These are phyloP conservation scores for Patella depressa DNA, from an alignment of 2,888 invertebrate genomes.

Conservation along the genomic window DNA sequence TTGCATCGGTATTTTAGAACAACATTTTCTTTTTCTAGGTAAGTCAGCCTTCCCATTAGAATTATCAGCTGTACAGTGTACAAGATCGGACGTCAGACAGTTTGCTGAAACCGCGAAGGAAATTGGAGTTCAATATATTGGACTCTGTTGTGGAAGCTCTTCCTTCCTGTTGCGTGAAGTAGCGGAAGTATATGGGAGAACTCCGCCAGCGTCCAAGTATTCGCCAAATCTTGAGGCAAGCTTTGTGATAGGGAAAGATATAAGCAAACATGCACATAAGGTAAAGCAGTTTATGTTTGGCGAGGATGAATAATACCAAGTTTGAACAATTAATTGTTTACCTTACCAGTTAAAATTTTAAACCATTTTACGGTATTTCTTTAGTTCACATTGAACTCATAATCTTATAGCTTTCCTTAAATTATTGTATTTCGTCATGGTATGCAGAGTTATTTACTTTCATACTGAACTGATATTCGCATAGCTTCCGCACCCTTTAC, in stretches of 20 bases:
- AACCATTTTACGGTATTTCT: too few relatives aligned
- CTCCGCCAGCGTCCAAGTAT: conserved; percentile 50
- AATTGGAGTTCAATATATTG: conserved; percentile 59
- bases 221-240: conserved; percentile 47
- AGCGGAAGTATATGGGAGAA: conserved; percentile 53
- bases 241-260: neutral
- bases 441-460: too few relatives aligned
- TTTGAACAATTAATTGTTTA: too few relatives aligned
- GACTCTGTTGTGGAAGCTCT: conserved; percentile 64
- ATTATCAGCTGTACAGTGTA: conserved; percentile 45
- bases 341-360: too few relatives aligned
- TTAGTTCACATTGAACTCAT: too few relatives aligned
- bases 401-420: too few relatives aligned
- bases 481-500: too few relatives aligned
- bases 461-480: too few relatives aligned
- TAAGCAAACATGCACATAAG: neutral
- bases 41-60: conserved; percentile 51
- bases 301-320: too few relatives aligned
- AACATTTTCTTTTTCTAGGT: conserved; percentile 40
- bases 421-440: too few relatives aligned
- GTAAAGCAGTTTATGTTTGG: neutral
- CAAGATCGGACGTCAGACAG: conserved; percentile 48
- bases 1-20: too few relatives aligned
- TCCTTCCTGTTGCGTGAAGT: conserved; percentile 54
- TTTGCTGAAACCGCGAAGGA: conserved; percentile 55